phyloP scores from a whole-genome alignment of 2,888 invertebrate genomes.

The Sminthurinus aureus region DNA sequence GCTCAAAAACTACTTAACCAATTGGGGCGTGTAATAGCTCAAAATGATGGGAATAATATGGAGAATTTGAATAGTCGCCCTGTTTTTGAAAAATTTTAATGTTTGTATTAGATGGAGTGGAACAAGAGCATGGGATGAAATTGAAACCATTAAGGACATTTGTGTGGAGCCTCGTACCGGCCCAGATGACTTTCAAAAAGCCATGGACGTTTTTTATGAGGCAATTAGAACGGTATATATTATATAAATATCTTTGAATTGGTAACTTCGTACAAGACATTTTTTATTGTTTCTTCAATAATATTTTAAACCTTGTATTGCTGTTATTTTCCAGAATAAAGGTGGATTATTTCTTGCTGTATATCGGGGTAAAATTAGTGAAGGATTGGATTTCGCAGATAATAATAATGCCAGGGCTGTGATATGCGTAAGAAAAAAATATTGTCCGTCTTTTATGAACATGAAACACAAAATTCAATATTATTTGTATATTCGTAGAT shows the following conservation, averaged over 20 bases:
- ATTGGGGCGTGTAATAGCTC: no score
- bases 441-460: no score
- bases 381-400: slow-evolving; percentile 83
- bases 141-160: slow-evolving; percentile 66
- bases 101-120: slow-evolving; percentile 66
- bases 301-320: neutral
- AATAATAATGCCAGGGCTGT: slow-evolving; percentile 81
- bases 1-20: no score
- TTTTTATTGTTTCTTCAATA: no score
- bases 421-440: slow-evolving; percentile 68
- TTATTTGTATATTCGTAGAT: neutral
- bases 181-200: slow-evolving; percentile 68
- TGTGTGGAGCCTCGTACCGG: slow-evolving; percentile 69
- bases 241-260: no score
- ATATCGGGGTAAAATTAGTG: slow-evolving; percentile 81
- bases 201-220: slow-evolving; percentile 68
- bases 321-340: slow-evolving; percentile 39
- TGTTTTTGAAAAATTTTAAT: neutral
- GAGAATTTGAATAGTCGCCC: no score
- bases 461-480: no score
- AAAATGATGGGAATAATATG: no score
- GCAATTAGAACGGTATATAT: neutral
- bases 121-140: slow-evolving; percentile 65
- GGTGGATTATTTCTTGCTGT: slow-evolving; percentile 81
- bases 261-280: no score